Percentiles rank a stretch among this genome's conserved stretches.
Evolutionary conservation across 2,888 invertebrate genomes (phyloP).

Genomic region (Eristalinus aeneus): DNA sequence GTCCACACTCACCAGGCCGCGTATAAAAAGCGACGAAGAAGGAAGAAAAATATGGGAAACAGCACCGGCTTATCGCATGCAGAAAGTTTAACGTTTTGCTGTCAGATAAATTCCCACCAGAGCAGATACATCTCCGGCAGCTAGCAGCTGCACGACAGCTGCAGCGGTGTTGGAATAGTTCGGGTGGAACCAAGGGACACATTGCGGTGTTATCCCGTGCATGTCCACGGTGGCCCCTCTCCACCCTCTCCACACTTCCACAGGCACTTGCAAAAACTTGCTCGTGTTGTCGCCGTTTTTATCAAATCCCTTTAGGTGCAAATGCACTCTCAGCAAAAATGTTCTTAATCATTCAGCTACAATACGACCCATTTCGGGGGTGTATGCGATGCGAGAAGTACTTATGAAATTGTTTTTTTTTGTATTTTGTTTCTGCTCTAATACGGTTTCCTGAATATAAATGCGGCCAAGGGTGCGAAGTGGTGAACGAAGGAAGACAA

Average conservation of each 20-base stretch:
- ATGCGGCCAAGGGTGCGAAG: not conserved
- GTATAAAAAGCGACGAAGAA: not conserved
- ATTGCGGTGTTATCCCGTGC: slow-evolving; percentile 18
- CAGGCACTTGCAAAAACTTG: not conserved
- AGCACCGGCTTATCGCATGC: slow-evolving; percentile 54
- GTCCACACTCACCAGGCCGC: not conserved
- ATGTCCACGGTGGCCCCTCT: not conserved
- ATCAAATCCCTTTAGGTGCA: slow-evolving; percentile 49
- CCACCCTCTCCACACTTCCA: slow-evolving; percentile 6
- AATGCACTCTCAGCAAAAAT: slow-evolving; percentile 47
- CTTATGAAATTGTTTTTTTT: slow-evolving; percentile 1
- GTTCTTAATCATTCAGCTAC: slow-evolving; percentile 36
- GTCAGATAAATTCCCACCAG: slow-evolving; percentile 61
- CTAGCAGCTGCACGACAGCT: not conserved
- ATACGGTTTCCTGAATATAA: not conserved
- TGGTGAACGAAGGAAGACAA: not conserved
- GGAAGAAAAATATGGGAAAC: slow-evolving; percentile 21
- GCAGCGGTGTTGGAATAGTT: not conserved
- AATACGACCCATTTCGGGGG: not conserved
- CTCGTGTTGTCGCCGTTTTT: not conserved
- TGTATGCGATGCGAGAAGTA: not conserved
- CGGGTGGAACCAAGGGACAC: slow-evolving; percentile 7
- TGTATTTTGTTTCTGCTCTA: not conserved
- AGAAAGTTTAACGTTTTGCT: slow-evolving; percentile 64
- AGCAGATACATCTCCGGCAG: slow-evolving; percentile 56